These are phyloP conservation scores for Tolmerus cingulatus DNA, from an alignment of 2,888 invertebrate species.

Conservation along the genomic window DNA sequence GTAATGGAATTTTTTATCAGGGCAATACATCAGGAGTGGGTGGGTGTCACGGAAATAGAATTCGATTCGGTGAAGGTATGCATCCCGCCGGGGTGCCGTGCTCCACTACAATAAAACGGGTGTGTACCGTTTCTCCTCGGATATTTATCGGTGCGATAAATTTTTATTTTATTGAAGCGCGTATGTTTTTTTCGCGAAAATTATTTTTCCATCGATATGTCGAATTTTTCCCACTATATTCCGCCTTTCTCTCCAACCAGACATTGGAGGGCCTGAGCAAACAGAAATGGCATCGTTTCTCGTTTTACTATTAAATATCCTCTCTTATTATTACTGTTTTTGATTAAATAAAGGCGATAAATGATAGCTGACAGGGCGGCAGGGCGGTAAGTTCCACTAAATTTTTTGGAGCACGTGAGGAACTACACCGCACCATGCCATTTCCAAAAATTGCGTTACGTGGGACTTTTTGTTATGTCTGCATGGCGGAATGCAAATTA, in stretches of 20 bases:
- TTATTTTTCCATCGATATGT: slow-evolving; percentile 18
- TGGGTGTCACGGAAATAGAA: slow-evolving; percentile 38
- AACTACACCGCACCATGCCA: not conserved
- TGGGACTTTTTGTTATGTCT: not conserved
- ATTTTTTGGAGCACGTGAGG: not conserved
- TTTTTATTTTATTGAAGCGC: slow-evolving; percentile 30
- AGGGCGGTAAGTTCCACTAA: not conserved
- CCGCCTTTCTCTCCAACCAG: not conserved
- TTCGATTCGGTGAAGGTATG: slow-evolving; percentile 1
- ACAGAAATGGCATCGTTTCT: not conserved
- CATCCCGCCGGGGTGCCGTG: not conserved
- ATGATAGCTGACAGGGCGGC: not conserved
- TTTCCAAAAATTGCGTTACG: not conserved
- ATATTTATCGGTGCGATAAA: slow-evolving; percentile 31
- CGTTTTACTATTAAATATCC: not conserved
- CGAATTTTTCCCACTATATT: not conserved
- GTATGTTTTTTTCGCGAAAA: slow-evolving; percentile 1
- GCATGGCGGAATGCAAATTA: not conserved
- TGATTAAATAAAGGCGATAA: slow-evolving; percentile 20
- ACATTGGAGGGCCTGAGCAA: not conserved
- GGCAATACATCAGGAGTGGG: slow-evolving; percentile 26
- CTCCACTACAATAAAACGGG: not conserved
- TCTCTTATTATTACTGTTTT: not conserved
- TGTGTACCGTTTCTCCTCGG: not conserved
- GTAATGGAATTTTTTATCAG: slow-evolving; percentile 44